Evolutionary conservation across 2,888 invertebrate species (phyloP).

Genomic region (Spilarctia lutea): DNA sequence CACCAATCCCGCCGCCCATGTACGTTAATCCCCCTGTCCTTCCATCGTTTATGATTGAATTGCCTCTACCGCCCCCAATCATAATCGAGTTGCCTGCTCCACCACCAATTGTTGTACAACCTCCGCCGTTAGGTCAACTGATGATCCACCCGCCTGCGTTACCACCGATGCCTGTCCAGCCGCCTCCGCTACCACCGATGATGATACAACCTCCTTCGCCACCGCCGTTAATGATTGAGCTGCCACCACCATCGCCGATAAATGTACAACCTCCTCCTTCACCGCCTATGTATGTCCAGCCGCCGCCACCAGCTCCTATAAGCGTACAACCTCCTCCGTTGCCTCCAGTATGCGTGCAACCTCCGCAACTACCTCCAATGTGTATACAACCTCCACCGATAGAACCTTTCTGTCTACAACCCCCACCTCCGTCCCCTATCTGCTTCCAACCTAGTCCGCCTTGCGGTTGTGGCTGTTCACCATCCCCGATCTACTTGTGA

Average conservation of each 20-base stretch:
- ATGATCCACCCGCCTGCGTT: slow-evolving; percentile 76
- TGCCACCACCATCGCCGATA: slow-evolving; percentile 71
- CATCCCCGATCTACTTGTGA: slow-evolving; percentile 59
- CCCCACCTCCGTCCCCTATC: slow-evolving; percentile 62
- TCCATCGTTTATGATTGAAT: slow-evolving; percentile 64
- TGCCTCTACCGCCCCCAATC: slow-evolving; percentile 71
- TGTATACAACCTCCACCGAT: slow-evolving; percentile 72
- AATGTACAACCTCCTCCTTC: slow-evolving; percentile 74
- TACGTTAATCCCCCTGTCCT: slow-evolving; percentile 68
- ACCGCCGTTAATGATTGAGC: slow-evolving; percentile 71
- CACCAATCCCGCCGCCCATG: slow-evolving; percentile 69
- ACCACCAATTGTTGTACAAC: slow-evolving; percentile 76
- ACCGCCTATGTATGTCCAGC: slow-evolving; percentile 72
- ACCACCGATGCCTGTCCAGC: slow-evolving; percentile 75
- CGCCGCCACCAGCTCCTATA: slow-evolving; percentile 71
- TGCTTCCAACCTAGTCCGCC: slow-evolving; percentile 58
- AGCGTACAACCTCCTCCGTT: slow-evolving; percentile 73
- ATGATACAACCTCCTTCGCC: slow-evolving; percentile 74
- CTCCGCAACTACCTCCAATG: slow-evolving; percentile 68
- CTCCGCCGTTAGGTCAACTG: slow-evolving; percentile 72
- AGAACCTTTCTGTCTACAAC: slow-evolving; percentile 72
- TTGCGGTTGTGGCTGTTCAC: slow-evolving; percentile 44
- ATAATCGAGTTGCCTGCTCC: slow-evolving; percentile 73
- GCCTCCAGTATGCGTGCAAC: slow-evolving; percentile 73
- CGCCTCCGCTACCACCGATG: slow-evolving; percentile 73